Conservation (phyloP, 2,797 vertebrate genomes). For the Falco naumanni region DNA sequence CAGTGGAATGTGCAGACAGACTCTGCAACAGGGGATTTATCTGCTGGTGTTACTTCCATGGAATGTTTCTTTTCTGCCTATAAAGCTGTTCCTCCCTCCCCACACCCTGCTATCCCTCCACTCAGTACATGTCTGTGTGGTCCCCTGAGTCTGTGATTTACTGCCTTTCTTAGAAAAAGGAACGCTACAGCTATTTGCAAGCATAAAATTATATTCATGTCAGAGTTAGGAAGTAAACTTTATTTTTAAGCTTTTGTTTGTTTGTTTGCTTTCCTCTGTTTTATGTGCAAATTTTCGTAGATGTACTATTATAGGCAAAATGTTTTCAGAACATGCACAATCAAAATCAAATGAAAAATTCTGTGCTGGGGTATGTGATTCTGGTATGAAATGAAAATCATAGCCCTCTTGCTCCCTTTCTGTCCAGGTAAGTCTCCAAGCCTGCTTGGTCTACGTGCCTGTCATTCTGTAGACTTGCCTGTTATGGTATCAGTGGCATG, state of each 20-base stretch:
- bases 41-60: not conserved
- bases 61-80: constrained; percentile 39
- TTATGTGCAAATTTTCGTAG: not conserved
- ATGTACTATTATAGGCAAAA: not conserved
- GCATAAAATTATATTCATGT: constrained; percentile 26
- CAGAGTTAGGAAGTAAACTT: constrained; percentile 2
- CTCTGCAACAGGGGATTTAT: constrained; percentile 36
- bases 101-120: constrained; percentile 27
- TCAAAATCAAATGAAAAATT: not conserved
- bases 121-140: constrained; percentile 1
- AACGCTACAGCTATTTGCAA: constrained; percentile 47
- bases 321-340: not conserved
- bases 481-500: constrained; percentile 37
- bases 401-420: not conserved
- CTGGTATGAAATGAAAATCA: not conserved
- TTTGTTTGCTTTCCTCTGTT: not conserved
- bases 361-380: not conserved
- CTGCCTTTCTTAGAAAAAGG: constrained; percentile 47
- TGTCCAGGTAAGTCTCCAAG: not conserved
- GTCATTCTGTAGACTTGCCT: not conserved
- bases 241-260: not conserved
- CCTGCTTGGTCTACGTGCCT: not conserved
- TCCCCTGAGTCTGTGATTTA: constrained; percentile 50
- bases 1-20: constrained; percentile 24
- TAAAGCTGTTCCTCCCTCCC: constrained; percentile 42